Evolutionary conservation across 2,888 invertebrate genomes (phyloP).

Genomic region (Myathropa florea): DNA sequence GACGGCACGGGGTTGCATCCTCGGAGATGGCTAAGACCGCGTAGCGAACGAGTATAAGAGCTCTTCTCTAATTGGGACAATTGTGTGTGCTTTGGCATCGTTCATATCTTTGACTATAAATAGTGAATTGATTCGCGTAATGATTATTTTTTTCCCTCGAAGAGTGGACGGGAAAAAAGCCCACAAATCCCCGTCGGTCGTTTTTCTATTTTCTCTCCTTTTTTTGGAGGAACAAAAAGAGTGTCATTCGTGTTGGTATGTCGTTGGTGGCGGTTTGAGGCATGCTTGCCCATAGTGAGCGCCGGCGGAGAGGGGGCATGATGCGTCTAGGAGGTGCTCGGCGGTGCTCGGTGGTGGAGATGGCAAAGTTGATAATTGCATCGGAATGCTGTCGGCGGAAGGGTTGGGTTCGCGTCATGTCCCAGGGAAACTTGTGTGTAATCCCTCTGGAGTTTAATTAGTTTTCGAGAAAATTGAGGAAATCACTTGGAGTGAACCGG

Average conservation of each 20-base stretch:
- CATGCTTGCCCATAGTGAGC: too few relatives aligned
- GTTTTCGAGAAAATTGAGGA: neutral
- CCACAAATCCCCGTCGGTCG: neutral
- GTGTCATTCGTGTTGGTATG: constrained; percentile 65
- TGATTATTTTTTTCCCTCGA: constrained; percentile 18
- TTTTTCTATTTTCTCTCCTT: constrained; percentile 3
- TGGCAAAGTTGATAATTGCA: constrained; percentile 57
- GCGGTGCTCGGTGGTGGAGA: neutral
- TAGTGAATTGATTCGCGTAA: constrained; percentile 54
- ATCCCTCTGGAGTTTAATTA: neutral
- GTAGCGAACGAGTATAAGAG: constrained; percentile 9
- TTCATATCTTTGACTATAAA: constrained; percentile 64
- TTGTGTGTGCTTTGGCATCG: constrained; percentile 62
- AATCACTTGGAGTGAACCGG: constrained; percentile 3
- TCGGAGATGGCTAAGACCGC: neutral
- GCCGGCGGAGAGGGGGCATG: constrained; percentile 3
- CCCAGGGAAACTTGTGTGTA: too few relatives aligned
- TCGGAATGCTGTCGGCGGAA: constrained; percentile 13
- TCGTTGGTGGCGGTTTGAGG: constrained; percentile 47
- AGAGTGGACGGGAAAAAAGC: neutral
- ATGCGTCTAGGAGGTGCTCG: constrained; percentile 1
- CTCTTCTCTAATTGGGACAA: constrained; percentile 61
- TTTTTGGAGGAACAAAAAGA: neutral
- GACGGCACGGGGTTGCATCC: too few relatives aligned
- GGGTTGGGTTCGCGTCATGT: constrained; percentile 27